phyloP scores from a whole-genome alignment of 2,888 invertebrate genomes.

The Troides aeacus region DNA sequence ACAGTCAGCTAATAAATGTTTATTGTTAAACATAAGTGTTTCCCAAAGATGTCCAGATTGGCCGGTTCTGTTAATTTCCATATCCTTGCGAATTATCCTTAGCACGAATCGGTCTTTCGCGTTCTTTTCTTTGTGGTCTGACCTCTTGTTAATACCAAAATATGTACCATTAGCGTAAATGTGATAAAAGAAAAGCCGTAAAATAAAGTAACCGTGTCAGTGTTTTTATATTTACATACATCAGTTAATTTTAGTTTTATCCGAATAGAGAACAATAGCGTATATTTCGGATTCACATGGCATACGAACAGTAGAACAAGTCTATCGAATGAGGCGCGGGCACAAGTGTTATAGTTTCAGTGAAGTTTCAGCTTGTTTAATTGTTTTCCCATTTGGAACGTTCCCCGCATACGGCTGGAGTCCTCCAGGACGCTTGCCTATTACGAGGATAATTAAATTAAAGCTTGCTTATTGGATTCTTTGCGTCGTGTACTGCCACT shows the following conservation, averaged over 20 bases:
- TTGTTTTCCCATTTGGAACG: conserved; percentile 54
- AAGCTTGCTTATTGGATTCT: conserved; percentile 42
- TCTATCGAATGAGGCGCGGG: conserved; percentile 35
- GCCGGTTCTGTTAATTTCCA: too few species aligned
- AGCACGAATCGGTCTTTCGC: too few species aligned
- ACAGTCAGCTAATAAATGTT: too few species aligned
- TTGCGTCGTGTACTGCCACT: conserved; percentile 31
- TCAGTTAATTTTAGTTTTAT: background rate
- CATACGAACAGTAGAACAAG: conserved; percentile 39
- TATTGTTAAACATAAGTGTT: too few species aligned
- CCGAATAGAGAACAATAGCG: background rate
- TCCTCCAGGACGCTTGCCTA: conserved; percentile 44
- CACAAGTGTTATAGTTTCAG: conserved; percentile 41
- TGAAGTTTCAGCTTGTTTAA: conserved; percentile 46
- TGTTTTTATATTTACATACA: background rate
- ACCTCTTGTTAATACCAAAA: too few species aligned
- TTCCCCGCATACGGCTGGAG: conserved; percentile 41
- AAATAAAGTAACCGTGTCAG: background rate
- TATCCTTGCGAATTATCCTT: too few species aligned
- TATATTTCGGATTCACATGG: conserved; percentile 35
- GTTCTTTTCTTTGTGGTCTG: too few species aligned
- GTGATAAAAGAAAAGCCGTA: too few species aligned
- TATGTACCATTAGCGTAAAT: too few species aligned
- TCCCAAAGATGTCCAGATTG: too few species aligned
- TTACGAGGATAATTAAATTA: conserved; percentile 53